Conservation (phyloP, 2,113 vertebrate genomes). For the Setophaga coronata region DNA sequence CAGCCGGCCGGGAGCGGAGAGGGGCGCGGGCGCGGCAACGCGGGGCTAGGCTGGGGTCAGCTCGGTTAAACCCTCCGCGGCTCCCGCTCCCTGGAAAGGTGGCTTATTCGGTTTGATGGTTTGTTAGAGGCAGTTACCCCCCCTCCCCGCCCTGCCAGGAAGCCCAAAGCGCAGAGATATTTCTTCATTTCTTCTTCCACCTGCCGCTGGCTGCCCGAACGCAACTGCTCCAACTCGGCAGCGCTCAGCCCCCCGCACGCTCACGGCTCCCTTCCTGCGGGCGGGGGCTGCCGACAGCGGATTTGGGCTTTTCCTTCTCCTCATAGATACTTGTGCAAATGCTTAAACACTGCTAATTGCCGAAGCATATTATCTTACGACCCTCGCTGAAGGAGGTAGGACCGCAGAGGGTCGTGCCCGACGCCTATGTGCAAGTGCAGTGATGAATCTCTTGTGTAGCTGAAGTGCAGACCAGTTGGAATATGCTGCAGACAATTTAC, state of each 20-base stretch:
- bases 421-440: conserved; percentile 79
- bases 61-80: conserved; percentile 16
- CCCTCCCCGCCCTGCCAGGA: not conserved
- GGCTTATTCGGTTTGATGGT: conserved; percentile 46
- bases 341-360: conserved; percentile 46
- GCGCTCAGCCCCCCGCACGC: not conserved
- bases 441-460: conserved; percentile 82
- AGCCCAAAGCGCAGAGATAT: conserved; percentile 58
- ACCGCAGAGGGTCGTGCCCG: conserved; percentile 78
- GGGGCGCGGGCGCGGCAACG: not conserved
- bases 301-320: not conserved
- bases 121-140: conserved; percentile 19
- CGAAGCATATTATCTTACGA: conserved; percentile 1
- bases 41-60: conserved; percentile 18
- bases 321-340: not conserved
- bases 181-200: conserved; percentile 69
- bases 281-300: conserved; percentile 7
- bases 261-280: conserved; percentile 19
- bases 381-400: conserved; percentile 78
- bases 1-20: conserved; percentile 24
- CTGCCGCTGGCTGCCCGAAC: conserved; percentile 72
- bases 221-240: not conserved
- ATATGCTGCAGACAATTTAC: conserved; percentile 99
- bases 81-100: conserved; percentile 11
- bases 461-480: conserved; percentile 89